Evolutionary conservation across 2,888 invertebrate species (phyloP).

Genomic region (Perizoma flavofasciatum): DNA sequence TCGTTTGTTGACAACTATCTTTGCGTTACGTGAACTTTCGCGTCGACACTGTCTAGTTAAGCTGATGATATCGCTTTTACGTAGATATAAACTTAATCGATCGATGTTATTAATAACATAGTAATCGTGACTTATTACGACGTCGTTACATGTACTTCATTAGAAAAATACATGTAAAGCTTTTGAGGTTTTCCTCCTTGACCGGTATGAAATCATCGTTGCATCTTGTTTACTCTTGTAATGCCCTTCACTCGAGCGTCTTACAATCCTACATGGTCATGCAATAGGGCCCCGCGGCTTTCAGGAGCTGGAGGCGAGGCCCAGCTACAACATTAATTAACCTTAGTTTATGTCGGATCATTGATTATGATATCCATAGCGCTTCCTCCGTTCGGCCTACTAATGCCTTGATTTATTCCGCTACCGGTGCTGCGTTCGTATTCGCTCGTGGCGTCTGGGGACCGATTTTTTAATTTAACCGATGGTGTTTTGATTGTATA

Average conservation of each 20-base stretch:
- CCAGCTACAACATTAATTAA: conserved; percentile 49
- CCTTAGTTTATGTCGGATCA: conserved; percentile 48
- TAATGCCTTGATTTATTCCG: conserved; percentile 68
- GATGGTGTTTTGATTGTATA: too few species aligned
- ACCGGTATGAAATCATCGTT: conserved; percentile 75
- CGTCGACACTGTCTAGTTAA: too few species aligned
- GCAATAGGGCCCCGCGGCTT: conserved; percentile 57
- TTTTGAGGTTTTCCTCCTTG: conserved; percentile 69
- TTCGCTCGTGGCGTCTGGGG: conserved; percentile 32
- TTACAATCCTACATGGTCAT: conserved; percentile 63
- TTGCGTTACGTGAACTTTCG: too few species aligned
- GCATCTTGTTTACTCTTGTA: conserved; percentile 66
- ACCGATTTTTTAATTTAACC: too few species aligned
- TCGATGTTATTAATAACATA: conserved; percentile 41
- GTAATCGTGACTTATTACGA: conserved; percentile 45
- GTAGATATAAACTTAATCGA: conserved; percentile 40
- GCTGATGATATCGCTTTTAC: conserved; percentile 46
- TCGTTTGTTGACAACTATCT: too few species aligned
- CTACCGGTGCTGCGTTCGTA: conserved; percentile 53
- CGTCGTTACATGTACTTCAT: conserved; percentile 41
- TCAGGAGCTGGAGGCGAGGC: conserved; percentile 51
- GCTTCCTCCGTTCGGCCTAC: conserved; percentile 54
- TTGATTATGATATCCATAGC: conserved; percentile 60
- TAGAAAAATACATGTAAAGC: conserved; percentile 44
- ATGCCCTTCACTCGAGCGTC: conserved; percentile 64